Percentiles rank a stretch among this genome's conserved stretches.
Conservation (phyloP, 2,113 vertebrate genomes). For the Dipodomys ordii region DNA sequence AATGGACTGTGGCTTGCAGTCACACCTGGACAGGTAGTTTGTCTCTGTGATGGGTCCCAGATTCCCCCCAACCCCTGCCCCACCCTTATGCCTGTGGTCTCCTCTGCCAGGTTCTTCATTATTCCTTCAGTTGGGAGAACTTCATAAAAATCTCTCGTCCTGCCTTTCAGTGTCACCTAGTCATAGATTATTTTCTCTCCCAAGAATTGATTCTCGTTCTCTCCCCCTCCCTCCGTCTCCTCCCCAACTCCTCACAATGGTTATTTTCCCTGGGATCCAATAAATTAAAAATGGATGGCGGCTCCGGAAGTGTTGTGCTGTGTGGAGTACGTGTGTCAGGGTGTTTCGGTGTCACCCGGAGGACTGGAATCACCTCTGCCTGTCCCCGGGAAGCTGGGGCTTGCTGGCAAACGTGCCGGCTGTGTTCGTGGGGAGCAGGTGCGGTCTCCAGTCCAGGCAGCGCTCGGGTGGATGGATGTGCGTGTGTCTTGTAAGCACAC, state of each 20-base stretch:
- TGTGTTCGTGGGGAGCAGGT: conserved; percentile 78
- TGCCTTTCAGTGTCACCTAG: conserved; percentile 3
- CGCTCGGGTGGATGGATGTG: conserved; percentile 48
- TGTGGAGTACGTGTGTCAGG: rapidly evolving
- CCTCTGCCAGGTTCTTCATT: background rate
- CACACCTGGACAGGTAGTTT: too few relatives aligned
- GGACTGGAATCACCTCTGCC: conserved; percentile 18
- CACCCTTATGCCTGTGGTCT: rapidly evolving
- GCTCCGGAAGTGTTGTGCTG: conserved; percentile 54
- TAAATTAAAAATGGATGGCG: conserved; percentile 77
- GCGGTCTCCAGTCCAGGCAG: conserved; percentile 70
- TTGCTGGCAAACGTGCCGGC: background rate
- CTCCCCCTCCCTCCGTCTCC: background rate
- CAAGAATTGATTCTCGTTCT: conserved; percentile 49
- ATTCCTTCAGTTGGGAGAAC: background rate
- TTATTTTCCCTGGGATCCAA: conserved; percentile 70
- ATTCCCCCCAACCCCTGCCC: rapidly evolving
- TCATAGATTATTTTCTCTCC: conserved; percentile 44
- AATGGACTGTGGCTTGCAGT: background rate
- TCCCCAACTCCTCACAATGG: background rate
- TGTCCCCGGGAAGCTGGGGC: conserved; percentile 53
- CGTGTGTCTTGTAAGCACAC: conserved; percentile 73
- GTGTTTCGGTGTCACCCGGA: background rate
- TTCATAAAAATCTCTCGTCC: conserved; percentile 17
- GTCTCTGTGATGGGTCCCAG: too few relatives aligned